Evolutionary conservation across 2,113 vertebrate species (phyloP), one percentile per base, ranked within the genome.

Genomic region (Bostrychus sinensis): DNA sequence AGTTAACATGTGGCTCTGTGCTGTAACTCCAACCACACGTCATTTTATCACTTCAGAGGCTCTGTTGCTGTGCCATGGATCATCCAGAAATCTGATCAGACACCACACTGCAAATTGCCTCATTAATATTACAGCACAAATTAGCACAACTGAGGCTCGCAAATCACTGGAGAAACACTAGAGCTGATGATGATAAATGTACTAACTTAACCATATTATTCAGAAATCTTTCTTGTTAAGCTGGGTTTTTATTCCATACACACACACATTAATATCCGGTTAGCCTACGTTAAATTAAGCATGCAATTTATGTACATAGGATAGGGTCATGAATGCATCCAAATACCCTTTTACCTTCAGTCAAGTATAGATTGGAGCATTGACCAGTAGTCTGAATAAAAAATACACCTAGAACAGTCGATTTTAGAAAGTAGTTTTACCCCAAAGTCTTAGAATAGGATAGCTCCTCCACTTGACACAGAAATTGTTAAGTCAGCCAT

Each of bases 11-110:
- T 65, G 7, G 36, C 56, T 50, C 63, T 17, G 16, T 63, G 10
- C 34, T 32, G 42, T 55, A 45, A 75, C 50, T 65, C 48, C 42
- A 62, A 54, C 45, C 51, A 45, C 32, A 20, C 36, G 48, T 68
- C 58, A 65, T 66, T 67, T 66, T 38, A 70, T 73, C 57, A 61
- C 62, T 16, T 23, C 45, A 70, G 56, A 56, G 48, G 63, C 56
- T 64, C 22, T 0, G 4, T 46, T 10, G 68, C 55, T 69, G n/a
- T 2, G 37, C 45, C 42, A 38, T 42, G 54, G 42, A 48, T 73
- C 55, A 61, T 55, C 22, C 12, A 59, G 59, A 76, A 76, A 78
- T 78, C 46, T 68, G 66, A 86, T 69, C 58, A 77, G 59, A 77
- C 38, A 25, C 25, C 14, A 7, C 70, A 62, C 30, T 34, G 60